phyloP scores from a whole-genome alignment of 2,888 invertebrate genomes.

The Amiota mariae region DNA sequence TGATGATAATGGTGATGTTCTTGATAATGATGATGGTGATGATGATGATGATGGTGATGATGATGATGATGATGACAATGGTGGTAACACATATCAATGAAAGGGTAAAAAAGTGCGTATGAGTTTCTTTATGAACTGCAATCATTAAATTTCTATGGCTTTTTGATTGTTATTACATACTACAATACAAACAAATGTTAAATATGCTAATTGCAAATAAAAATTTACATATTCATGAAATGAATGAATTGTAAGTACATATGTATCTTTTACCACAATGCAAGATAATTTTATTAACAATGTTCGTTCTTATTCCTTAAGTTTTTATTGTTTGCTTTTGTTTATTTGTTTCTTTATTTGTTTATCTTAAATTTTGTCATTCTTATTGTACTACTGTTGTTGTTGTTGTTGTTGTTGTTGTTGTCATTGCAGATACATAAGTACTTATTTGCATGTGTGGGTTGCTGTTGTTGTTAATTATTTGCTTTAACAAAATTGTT shows the following conservation, averaged over 20 bases:
- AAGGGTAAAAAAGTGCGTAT: conserved; percentile 13
- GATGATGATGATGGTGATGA: too few species aligned
- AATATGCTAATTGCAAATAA: conserved; percentile 47
- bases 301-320: conserved; percentile 4
- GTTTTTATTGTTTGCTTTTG: conserved; percentile 33
- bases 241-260: background rate
- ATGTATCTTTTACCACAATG: background rate
- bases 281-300: conserved; percentile 15
- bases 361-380: background rate
- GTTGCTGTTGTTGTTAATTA: conserved; percentile 10
- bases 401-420: background rate
- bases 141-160: background rate
- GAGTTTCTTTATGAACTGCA: background rate
- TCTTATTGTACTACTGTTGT: conserved; percentile 31
- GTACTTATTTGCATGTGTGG: background rate
- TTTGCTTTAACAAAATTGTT: conserved; percentile 9
- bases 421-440: conserved; percentile 3
- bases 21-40: too few species aligned
- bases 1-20: too few species aligned
- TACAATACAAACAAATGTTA: conserved; percentile 28
- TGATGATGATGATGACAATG: background rate
- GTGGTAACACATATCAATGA: too few species aligned
- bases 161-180: conserved; percentile 39
- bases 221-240: conserved; percentile 34
- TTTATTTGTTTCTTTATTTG: background rate